Conservation (phyloP, 2,797 vertebrate genomes). For the Dendrocincla tyrannina region DNA sequence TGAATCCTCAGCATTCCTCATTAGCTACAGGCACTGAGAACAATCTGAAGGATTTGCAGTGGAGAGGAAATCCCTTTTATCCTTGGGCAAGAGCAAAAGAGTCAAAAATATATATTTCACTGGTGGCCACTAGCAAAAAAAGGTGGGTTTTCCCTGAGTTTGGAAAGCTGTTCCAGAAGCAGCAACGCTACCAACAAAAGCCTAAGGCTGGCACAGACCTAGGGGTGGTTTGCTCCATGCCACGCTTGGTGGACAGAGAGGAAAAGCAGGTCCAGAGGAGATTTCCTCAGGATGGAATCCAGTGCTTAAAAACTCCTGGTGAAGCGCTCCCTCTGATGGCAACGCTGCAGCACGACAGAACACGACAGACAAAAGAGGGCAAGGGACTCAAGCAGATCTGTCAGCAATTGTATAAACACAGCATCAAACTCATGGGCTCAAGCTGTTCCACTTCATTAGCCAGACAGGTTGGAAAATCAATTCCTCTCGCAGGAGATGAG, state of each 20-base stretch:
- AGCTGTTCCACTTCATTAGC: neutral
- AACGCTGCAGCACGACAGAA: neutral
- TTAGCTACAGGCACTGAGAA: neutral
- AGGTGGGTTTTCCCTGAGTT: accelerated
- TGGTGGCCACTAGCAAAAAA: neutral
- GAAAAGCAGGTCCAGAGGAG: neutral
- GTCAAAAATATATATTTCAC: accelerated
- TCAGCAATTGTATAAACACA: conserved; percentile 20
- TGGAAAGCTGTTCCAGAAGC: neutral
- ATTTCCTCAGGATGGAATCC: neutral
- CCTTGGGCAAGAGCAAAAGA: neutral
- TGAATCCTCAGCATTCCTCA: neutral
- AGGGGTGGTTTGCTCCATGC: neutral
- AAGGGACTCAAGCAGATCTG: neutral
- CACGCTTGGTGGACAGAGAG: neutral
- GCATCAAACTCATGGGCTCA: conserved; percentile 55
- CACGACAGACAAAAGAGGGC: neutral
- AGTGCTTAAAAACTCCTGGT: conserved; percentile 7
- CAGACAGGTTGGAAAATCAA: neutral
- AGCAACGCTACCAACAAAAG: neutral
- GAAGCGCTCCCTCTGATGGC: conserved; percentile 66
- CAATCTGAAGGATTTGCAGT: neutral
- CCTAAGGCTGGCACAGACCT: neutral
- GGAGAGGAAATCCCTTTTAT: neutral
- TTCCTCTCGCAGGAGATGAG: neutral